Evolutionary conservation across 2,113 vertebrate genomes (phyloP), one percentile per base, ranked within the genome.

Genomic region (Grallaria varia): DNA sequence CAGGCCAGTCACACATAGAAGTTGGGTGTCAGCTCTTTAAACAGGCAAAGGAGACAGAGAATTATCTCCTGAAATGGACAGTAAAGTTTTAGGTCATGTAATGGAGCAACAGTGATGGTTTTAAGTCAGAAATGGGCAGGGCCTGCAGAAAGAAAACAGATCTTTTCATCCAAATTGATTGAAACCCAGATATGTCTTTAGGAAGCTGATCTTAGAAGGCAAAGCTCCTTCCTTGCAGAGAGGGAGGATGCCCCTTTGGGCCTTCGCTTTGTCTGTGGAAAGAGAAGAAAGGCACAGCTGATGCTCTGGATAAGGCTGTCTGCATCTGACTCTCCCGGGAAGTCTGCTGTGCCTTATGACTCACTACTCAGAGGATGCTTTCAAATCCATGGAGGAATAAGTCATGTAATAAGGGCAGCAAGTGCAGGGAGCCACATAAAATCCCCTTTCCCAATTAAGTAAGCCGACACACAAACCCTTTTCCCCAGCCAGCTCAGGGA

Each of bases 241-340:
- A 94, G 64, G 55, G 45, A 83, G 72, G 73, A 83, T 86, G 59
- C 47, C 72, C 78, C 60, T 4, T 14, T 84, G 59, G 52, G 83
- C 76, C 50, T 86, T 84, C 84, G 60, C 72, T 86, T 39, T 86
- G 75, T 31, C 71, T 88, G 79, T 74, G 76, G 16, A 50, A 77
- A 69, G 55, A 85, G 79, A 87, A 90, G 60, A 87, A 87, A 76
- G 59, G 50, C 84, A 73, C 47, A 73, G 50, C 79, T 92, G 80
- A 84, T 93, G 80, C 68, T 89, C 89, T 89, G 69, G 84, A 94
- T 94, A 92, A 94, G 67, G 37, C 88, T 92, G 85, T 33, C 79
- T 94, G 82, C 47, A 53, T 76, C 75, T 76, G 67, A 56, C 79
- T 85, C 88, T 66, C 59, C 45, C 28, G 67, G 59, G 90, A 83